phyloP scores from a whole-genome alignment of 2,888 invertebrate species.

The Petrolisthes manimaculis region DNA sequence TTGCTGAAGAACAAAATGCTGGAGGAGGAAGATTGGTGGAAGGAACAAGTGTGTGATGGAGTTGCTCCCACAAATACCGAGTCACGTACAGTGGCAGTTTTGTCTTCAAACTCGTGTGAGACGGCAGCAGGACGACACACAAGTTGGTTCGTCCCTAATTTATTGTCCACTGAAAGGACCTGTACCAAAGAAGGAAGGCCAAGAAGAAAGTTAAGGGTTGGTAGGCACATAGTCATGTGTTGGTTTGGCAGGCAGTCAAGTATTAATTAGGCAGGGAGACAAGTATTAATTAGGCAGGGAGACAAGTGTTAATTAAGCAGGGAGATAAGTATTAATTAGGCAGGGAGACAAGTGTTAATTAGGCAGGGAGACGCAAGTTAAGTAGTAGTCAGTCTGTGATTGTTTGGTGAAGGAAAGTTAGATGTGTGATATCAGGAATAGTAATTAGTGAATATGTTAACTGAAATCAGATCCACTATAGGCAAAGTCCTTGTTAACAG shows the following conservation, averaged over 20 bases:
- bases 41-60: constrained; percentile 41
- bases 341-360: neutral
- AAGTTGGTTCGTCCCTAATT: constrained; percentile 29
- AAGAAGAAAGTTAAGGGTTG: too few relatives aligned
- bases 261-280: too few relatives aligned
- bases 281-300: neutral
- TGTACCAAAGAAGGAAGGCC: neutral
- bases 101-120: neutral
- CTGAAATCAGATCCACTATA: too few relatives aligned
- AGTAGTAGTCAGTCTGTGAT: neutral
- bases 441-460: too few relatives aligned
- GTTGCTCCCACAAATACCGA: constrained; percentile 40
- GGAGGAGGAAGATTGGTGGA: constrained; percentile 17
- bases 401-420: neutral
- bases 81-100: constrained; percentile 16
- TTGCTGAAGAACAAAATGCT: neutral
- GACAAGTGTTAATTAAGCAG: neutral
- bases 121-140: constrained; percentile 27
- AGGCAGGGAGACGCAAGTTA: neutral
- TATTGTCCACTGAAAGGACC: constrained; percentile 28
- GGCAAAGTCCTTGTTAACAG: too few relatives aligned
- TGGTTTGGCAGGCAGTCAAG: too few relatives aligned
- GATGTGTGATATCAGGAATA: neutral
- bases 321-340: neutral
- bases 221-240: too few relatives aligned